These are phyloP conservation scores for Pollenia labialis DNA, from an alignment of 2,888 invertebrate species.

Conservation along the genomic window DNA sequence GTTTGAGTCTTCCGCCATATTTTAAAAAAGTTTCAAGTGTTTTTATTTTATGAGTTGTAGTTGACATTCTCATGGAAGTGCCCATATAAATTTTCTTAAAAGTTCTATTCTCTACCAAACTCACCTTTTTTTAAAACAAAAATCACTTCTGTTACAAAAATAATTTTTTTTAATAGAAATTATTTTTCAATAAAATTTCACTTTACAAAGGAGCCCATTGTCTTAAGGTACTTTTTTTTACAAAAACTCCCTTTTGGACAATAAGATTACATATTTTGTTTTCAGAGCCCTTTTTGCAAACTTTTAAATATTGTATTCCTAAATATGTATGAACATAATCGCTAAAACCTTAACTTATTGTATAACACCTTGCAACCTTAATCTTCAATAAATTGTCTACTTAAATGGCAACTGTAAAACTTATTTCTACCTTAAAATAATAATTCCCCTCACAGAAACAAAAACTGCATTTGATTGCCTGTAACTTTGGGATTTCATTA, in stretches of 20 bases:
- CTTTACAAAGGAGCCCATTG: not conserved
- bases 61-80: too few species aligned
- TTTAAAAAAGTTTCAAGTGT: too few species aligned
- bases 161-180: too few species aligned
- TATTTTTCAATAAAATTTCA: too few species aligned
- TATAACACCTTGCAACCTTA: conserved; percentile 7
- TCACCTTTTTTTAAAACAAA: too few species aligned
- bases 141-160: too few species aligned
- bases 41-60: too few species aligned
- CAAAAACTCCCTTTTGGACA: not conserved
- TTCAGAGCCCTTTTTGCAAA: too few species aligned
- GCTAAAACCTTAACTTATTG: not conserved
- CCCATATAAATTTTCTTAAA: too few species aligned
- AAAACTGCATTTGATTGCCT: conserved; percentile 44
- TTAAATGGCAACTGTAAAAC: conserved; percentile 33
- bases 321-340: not conserved
- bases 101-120: too few species aligned
- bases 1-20: too few species aligned
- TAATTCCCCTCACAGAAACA: not conserved
- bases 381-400: conserved; percentile 41
- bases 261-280: not conserved
- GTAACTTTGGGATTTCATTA: conserved; percentile 44
- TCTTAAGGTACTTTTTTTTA: not conserved
- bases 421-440: conserved; percentile 5
- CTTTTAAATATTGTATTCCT: too few species aligned